Conservation (phyloP, 2,113 vertebrate genomes). For the Sylvia atricapilla region DNA sequence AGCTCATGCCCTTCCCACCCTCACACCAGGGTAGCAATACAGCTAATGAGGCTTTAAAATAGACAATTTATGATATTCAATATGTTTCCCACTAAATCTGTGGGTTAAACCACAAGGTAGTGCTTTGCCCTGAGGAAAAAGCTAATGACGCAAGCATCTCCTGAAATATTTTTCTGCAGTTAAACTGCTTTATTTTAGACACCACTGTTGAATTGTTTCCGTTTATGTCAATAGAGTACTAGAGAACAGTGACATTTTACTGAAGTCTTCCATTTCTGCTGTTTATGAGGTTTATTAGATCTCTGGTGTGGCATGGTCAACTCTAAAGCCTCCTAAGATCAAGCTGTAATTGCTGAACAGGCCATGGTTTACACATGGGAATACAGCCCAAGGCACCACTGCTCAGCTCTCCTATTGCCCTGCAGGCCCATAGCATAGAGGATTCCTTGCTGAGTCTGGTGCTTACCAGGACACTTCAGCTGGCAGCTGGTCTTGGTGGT, state of each 20-base stretch:
- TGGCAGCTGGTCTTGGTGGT: neutral
- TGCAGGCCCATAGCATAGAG: fast-evolving
- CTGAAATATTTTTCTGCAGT: neutral
- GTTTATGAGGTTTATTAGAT: neutral
- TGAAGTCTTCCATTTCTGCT: neutral
- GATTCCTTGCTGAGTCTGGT: neutral
- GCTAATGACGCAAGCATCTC: neutral
- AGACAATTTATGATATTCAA: neutral
- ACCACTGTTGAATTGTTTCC: neutral
- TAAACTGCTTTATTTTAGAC: neutral
- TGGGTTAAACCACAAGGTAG: neutral
- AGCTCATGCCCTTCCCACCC: neutral
- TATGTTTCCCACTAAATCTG: neutral
- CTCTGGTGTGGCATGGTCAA: neutral
- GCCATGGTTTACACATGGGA: neutral
- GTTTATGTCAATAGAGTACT: neutral
- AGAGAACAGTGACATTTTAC: neutral
- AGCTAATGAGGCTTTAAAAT: neutral
- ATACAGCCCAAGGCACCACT: neutral
- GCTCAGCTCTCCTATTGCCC: neutral
- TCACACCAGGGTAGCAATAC: neutral
- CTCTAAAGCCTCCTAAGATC: neutral
- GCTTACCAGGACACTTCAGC: neutral
- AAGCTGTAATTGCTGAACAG: neutral
- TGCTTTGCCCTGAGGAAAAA: neutral